Evolutionary conservation across 2,888 invertebrate species (phyloP).

Genomic region (Copidosoma aretas): DNA sequence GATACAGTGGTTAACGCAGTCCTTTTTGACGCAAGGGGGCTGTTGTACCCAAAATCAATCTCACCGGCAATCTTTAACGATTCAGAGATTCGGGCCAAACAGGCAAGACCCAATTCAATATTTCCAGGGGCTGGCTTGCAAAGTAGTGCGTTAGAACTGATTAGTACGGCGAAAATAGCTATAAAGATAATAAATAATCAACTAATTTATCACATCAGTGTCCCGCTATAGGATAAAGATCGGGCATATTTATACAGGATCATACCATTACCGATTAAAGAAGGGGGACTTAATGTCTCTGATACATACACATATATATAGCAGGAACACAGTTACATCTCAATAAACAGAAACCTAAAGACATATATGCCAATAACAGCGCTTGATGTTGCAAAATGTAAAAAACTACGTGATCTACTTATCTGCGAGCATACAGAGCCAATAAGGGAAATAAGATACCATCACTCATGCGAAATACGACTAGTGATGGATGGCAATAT

Average conservation of each 20-base stretch:
- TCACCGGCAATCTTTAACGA: not conserved
- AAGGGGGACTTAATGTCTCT: not conserved
- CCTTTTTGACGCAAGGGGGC: not conserved
- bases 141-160: too few relatives aligned
- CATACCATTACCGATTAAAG: not conserved
- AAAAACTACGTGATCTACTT: not conserved
- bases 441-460: not conserved
- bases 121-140: too few relatives aligned
- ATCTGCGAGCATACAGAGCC: constrained; percentile 3
- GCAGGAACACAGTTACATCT: not conserved
- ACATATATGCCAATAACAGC: not conserved
- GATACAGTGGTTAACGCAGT: not conserved
- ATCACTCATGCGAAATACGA: not conserved
- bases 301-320: not conserved
- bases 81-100: not conserved
- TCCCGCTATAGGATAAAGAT: not conserved
- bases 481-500: not conserved
- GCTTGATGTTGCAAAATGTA: not conserved
- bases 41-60: not conserved
- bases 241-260: not conserved
- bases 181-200: not conserved
- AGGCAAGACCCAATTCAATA: too few relatives aligned
- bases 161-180: too few relatives aligned
- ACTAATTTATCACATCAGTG: not conserved
- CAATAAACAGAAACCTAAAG: not conserved